These are phyloP conservation scores for Dryobates pubescens DNA, from an alignment of 2,797 vertebrate genomes.

Conservation along the genomic window DNA sequence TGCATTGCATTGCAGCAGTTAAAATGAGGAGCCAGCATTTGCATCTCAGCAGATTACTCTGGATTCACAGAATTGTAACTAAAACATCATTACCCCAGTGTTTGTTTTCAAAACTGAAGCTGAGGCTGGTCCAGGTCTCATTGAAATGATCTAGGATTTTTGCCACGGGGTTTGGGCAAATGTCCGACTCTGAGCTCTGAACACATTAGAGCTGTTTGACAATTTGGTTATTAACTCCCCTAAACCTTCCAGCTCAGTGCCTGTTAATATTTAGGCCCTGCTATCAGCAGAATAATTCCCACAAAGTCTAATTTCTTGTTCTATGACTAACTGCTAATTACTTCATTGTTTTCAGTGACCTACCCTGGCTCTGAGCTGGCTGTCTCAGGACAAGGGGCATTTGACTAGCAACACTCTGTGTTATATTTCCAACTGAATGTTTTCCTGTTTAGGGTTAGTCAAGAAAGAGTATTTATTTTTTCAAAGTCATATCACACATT, in stretches of 20 bases:
- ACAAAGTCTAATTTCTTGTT: background rate
- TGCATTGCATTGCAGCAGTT: background rate
- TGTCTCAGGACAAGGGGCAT: background rate
- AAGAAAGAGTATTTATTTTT: conserved; percentile 55
- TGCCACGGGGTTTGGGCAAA: background rate
- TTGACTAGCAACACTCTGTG: background rate
- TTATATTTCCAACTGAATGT: background rate
- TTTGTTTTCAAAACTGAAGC: background rate
- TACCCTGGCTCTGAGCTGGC: background rate
- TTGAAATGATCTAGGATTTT: conserved; percentile 4
- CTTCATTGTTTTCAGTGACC: conserved; percentile 22
- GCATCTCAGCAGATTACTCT: background rate
- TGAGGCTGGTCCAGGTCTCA: background rate
- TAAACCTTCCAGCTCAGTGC: background rate
- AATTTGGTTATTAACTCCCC: background rate
- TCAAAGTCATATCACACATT: conserved; percentile 38
- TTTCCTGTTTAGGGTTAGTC: conserved; percentile 16
- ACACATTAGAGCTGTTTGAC: background rate
- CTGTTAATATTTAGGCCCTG: background rate
- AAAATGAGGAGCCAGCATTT: background rate
- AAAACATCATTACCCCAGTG: background rate
- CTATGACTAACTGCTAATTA: background rate
- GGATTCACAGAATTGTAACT: background rate
- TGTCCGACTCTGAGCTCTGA: background rate
- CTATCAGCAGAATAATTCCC: background rate